Evolutionary conservation across 2,888 invertebrate genomes (phyloP).

Genomic region (Drosophila heteroneura): DNA sequence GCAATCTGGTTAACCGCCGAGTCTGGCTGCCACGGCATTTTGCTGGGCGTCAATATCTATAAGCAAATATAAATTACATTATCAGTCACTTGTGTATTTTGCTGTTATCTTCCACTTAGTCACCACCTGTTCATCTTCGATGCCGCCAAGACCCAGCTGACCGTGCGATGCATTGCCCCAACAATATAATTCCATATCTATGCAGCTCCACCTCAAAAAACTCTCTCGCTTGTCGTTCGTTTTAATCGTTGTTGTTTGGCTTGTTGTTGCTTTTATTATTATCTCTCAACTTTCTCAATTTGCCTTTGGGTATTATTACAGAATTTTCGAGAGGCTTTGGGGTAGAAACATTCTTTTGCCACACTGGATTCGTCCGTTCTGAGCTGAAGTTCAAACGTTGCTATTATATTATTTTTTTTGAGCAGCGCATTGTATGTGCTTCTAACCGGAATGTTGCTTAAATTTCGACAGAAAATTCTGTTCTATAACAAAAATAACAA

Average conservation of each 20-base stretch:
- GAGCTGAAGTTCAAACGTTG: background rate
- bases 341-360: conserved; percentile 33
- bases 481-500: conserved; percentile 52
- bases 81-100: background rate
- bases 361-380: background rate
- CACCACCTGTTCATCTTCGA: conserved; percentile 89
- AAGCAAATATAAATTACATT: background rate
- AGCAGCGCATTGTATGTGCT: conserved; percentile 21
- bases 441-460: conserved; percentile 34
- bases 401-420: background rate
- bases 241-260: background rate
- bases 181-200: conserved; percentile 87
- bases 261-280: conserved; percentile 15
- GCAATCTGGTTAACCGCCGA: conserved; percentile 87
- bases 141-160: conserved; percentile 91
- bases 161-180: conserved; percentile 93
- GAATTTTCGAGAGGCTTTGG: conserved; percentile 62
- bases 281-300: conserved; percentile 10
- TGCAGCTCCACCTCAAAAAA: background rate
- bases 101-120: conserved; percentile 17
- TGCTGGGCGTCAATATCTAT: conserved; percentile 88
- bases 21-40: conserved; percentile 88
- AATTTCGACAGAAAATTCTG: conserved; percentile 42
- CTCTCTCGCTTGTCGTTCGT: background rate
- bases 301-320: conserved; percentile 2